phyloP scores from a whole-genome alignment of 2,888 invertebrate genomes.

The Calameuta idolon region DNA sequence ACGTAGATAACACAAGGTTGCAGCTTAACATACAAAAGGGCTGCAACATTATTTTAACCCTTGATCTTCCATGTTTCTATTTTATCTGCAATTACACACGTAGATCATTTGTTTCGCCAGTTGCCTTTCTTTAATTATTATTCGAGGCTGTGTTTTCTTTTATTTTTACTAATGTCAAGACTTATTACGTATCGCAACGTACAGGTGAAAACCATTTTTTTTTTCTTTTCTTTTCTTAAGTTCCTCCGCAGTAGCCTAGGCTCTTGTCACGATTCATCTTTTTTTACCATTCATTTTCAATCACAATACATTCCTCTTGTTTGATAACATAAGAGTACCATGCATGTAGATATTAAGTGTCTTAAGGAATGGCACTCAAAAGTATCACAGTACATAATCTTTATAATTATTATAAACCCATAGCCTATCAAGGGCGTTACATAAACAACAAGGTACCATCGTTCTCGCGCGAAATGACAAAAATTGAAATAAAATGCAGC shows the following conservation, averaged over 20 bases:
- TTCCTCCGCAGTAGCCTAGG: not conserved
- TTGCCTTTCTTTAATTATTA: constrained; percentile 39
- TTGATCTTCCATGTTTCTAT: constrained; percentile 36
- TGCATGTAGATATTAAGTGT: not conserved
- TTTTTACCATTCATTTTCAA: not conserved
- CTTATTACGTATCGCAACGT: not conserved
- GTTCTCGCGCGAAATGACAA: not conserved
- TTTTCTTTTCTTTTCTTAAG: not conserved
- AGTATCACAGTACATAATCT: not conserved
- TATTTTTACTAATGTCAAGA: not conserved
- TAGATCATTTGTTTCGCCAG: constrained; percentile 38
- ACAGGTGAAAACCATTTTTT: not conserved
- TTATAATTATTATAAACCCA: not conserved
- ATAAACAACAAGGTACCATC: not conserved
- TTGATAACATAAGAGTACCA: not conserved
- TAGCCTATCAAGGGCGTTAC: not conserved
- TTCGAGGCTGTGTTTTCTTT: not conserved
- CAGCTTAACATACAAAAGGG: constrained; percentile 66
- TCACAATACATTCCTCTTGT: not conserved
- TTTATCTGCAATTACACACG: constrained; percentile 29
- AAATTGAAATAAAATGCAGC: not conserved
- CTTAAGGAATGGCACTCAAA: not conserved
- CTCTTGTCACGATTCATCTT: not conserved
- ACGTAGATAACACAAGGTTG: constrained; percentile 60
- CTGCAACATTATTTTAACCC: constrained; percentile 49